A percentile compares a stretch with the other conserved stretches of the same genome.
Evolutionary conservation across 2,888 invertebrate genomes (phyloP).

Genomic region (Lasioglossum oenotherae): DNA sequence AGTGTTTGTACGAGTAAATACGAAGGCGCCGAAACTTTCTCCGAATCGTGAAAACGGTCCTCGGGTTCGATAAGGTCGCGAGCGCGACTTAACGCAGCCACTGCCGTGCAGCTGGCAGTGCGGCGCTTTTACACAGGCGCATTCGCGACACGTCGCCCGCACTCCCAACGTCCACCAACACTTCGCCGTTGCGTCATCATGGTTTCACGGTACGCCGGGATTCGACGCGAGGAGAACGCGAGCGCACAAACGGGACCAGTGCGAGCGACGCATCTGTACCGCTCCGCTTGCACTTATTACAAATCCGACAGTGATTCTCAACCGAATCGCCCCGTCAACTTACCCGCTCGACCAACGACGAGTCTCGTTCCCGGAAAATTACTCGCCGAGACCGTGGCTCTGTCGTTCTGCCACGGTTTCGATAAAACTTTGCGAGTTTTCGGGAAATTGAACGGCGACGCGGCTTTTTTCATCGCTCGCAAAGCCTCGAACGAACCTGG

Average conservation of each 20-base stretch:
- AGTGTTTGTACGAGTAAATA: background rate
- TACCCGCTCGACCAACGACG: background rate
- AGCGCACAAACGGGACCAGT: conserved; percentile 52
- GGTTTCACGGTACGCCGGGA: conserved; percentile 73
- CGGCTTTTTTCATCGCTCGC: background rate
- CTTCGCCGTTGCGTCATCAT: conserved; percentile 76
- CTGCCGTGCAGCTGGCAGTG: conserved; percentile 66
- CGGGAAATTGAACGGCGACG: background rate
- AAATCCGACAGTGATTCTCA: conserved; percentile 73
- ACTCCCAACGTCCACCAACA: conserved; percentile 70
- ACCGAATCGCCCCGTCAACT: conserved; percentile 26
- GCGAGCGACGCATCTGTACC: conserved; percentile 69
- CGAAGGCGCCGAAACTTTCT: conserved; percentile 9
- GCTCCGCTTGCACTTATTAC: conserved; percentile 72
- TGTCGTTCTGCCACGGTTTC: background rate
- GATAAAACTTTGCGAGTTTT: background rate
- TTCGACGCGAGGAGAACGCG: conserved; percentile 66
- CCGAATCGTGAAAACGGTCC: background rate
- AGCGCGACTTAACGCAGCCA: conserved; percentile 67
- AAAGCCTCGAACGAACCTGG: background rate
- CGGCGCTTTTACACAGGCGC: conserved; percentile 64
- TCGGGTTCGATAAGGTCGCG: conserved; percentile 44
- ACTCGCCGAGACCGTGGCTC: background rate
- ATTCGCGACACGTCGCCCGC: conserved; percentile 71
- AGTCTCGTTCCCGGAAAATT: background rate